Conservation (phyloP, 2,888 invertebrate genomes). For the Synanthedon myopaeformis region DNA sequence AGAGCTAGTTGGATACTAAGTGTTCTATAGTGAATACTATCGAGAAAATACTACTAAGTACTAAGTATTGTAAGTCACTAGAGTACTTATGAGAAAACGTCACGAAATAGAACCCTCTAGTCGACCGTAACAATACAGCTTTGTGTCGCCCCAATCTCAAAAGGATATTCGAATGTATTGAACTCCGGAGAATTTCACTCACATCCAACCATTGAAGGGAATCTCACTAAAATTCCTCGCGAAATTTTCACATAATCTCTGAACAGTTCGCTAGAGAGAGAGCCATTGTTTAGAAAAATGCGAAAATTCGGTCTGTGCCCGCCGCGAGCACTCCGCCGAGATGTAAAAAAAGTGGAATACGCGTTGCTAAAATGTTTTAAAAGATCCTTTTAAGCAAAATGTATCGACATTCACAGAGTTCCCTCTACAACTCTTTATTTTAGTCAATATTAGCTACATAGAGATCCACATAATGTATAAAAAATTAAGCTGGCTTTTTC, state of each 20-base stretch:
- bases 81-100: constrained; percentile 34
- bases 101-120: constrained; percentile 41
- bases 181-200: constrained; percentile 51
- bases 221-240: constrained; percentile 32
- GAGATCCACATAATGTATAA: too few relatives aligned
- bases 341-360: background rate
- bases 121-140: constrained; percentile 48
- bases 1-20: too few relatives aligned
- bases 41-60: background rate
- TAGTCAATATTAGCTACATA: too few relatives aligned
- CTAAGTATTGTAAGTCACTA: too few relatives aligned
- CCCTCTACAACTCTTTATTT: too few relatives aligned
- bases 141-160: constrained; percentile 61
- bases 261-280: constrained; percentile 19
- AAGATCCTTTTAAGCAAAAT: background rate
- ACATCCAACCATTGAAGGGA: constrained; percentile 32
- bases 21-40: background rate
- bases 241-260: constrained; percentile 37
- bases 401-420: background rate
- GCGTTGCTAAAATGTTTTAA: background rate
- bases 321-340: constrained; percentile 6
- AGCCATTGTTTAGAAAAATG: constrained; percentile 40
- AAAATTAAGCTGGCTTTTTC: too few relatives aligned
- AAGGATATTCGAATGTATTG: constrained; percentile 62
- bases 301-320: constrained; percentile 21